Evolutionary conservation across 1,140 invertebrate species (phyloP).

Genomic region (Goniozus legneri): DNA sequence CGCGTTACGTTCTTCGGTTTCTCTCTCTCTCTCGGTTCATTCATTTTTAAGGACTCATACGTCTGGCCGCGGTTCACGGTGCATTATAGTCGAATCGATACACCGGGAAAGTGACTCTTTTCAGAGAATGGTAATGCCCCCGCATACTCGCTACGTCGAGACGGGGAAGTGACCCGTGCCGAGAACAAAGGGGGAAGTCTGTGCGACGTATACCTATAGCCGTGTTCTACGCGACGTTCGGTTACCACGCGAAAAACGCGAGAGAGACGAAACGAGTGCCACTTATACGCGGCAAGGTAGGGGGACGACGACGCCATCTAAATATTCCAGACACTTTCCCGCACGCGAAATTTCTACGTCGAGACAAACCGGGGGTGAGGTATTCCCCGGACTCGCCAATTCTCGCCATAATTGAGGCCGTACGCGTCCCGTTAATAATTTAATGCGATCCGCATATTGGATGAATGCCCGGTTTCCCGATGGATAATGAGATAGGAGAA

Average conservation of each 20-base stretch:
- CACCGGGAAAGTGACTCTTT: background rate
- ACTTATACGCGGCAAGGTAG: background rate
- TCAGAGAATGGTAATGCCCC: background rate
- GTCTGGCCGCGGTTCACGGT: no score
- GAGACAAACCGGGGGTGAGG: constrained; percentile 8
- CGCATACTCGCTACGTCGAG: background rate
- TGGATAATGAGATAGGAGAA: no score
- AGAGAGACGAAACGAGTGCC: background rate
- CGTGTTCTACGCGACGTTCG: no score
- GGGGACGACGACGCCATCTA: background rate
- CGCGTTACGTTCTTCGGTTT: no score
- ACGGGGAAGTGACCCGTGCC: no score
- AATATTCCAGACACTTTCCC: background rate
- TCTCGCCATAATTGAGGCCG: no score
- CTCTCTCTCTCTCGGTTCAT: no score
- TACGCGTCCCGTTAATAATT: constrained; percentile 26
- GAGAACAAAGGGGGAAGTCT: no score
- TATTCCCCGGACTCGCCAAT: constrained; percentile 11
- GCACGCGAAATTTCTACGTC: background rate
- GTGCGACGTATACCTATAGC: no score
- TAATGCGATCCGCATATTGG: constrained; percentile 18
- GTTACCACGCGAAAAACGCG: background rate
- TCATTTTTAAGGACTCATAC: no score
- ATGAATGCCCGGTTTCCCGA: no score
- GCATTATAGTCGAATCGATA: no score